phyloP scores from a whole-genome alignment of 2,113 vertebrate species.

The Salvator merianae region DNA sequence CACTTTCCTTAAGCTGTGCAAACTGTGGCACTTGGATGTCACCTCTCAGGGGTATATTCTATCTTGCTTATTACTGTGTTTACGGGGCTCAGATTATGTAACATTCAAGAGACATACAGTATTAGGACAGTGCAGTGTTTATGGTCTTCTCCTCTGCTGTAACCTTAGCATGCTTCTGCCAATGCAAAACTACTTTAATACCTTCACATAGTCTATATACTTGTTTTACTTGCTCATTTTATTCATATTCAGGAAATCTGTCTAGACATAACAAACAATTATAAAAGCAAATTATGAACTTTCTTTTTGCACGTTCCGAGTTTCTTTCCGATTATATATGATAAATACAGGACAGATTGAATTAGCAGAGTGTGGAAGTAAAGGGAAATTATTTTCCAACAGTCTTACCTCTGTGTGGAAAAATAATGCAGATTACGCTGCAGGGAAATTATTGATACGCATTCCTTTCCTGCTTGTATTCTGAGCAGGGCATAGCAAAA shows the following conservation, averaged over 20 bases:
- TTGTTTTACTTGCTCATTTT: conserved; percentile 55
- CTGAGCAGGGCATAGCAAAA: not conserved
- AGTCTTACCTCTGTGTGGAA: conserved; percentile 25
- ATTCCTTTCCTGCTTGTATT: not conserved
- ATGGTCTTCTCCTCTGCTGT: conserved; percentile 25
- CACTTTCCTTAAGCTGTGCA: not conserved
- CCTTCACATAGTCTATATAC: conserved; percentile 41
- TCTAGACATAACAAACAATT: conserved; percentile 67
- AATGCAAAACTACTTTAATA: conserved; percentile 44
- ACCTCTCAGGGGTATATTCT: not conserved
- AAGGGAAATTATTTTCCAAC: conserved; percentile 24
- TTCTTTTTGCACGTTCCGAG: conserved; percentile 43
- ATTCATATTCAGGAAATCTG: conserved; percentile 65
- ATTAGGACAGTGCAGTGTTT: not conserved
- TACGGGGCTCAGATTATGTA: not conserved
- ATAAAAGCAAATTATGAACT: conserved; percentile 60
- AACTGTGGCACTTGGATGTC: not conserved
- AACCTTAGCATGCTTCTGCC: conserved; percentile 29
- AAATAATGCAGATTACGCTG: not conserved
- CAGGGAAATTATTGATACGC: not conserved
- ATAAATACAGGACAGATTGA: conserved; percentile 49
- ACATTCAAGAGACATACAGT: conserved; percentile 14
- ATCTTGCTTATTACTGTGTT: not conserved
- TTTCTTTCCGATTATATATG: conserved; percentile 41
- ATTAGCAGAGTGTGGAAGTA: conserved; percentile 45